Evolutionary conservation across 1,140 invertebrate genomes (phyloP).

Genomic region (Pomacea maculata): DNA sequence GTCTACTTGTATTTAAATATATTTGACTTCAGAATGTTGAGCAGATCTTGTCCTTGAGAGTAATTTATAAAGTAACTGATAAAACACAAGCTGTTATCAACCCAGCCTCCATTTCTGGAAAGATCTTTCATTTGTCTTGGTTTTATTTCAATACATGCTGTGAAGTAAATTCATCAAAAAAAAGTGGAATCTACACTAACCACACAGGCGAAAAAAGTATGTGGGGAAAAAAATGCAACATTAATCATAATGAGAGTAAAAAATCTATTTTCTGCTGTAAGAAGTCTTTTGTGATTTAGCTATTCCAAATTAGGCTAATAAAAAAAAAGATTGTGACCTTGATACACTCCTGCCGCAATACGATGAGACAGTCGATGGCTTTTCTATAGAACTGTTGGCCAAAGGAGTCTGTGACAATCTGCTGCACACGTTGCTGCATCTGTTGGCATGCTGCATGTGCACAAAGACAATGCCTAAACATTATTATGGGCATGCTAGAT

Average conservation of each 20-base stretch:
- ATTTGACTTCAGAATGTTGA: too few relatives aligned
- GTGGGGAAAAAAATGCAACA: not conserved
- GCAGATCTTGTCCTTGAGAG: too few relatives aligned
- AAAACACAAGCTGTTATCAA: too few relatives aligned
- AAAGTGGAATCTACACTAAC: too few relatives aligned
- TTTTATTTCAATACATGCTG: too few relatives aligned
- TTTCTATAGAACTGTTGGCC: conserved; percentile 57
- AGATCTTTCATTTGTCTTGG: too few relatives aligned
- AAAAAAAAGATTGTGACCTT: conserved; percentile 40
- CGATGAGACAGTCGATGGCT: conserved; percentile 59
- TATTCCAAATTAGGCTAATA: not conserved
- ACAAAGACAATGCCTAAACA: not conserved
- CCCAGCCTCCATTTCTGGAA: too few relatives aligned
- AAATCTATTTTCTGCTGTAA: not conserved
- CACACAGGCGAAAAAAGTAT: not conserved
- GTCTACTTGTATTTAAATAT: too few relatives aligned
- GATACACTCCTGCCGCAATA: conserved; percentile 46
- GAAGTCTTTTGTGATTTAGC: not conserved
- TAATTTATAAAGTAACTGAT: too few relatives aligned
- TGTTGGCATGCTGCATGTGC: conserved; percentile 52
- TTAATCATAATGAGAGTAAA: not conserved
- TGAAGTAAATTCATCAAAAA: too few relatives aligned
- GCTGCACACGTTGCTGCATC: conserved; percentile 55
- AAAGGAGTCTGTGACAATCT: conserved; percentile 59
- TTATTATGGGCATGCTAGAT: too few relatives aligned